Evolutionary conservation across 2,888 invertebrate species (phyloP), one percentile per base, ranked within the genome.

Genomic region (Metallyticus violacea): DNA sequence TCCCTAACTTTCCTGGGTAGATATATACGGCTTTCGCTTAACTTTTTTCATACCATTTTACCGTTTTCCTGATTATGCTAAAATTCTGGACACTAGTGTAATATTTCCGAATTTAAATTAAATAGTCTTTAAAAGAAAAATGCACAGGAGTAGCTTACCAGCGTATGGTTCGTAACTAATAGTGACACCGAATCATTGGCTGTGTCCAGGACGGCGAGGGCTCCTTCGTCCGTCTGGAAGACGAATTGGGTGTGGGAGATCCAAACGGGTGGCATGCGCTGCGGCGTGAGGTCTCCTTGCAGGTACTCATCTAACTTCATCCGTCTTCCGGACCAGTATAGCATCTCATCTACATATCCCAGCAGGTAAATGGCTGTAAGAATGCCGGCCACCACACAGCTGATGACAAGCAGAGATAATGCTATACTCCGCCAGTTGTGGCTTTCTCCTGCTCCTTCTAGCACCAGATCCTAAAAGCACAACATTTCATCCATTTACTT

Each of bases 341-440:
- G 93, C 90, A 97, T 93, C 93, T 97, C 97, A 94, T 97, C 97
- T 91, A 97, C 97, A 93, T 97, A 97, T 91, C 97, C 97, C 91
- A 97, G 94, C 91, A 97, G 94, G 93, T 97, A 96, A 93, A 97
- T 97, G 91, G 97, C 97, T 90, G 96, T 96, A 90, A 97, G 96
- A 91, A 97, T 97, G 89, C 97, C 97, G 90, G 96, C 95, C 92
- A 97, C 96, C 90, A 97, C 97, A 92, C 95, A 94, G 92, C 96
- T 95, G 93, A 97, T 97, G 91, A 97, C 97, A 93, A 97, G 94
- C 91, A 97, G 93, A 89, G 97, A 97, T 92, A 97, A 96, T 91
- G 97, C 93, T 91, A 97, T 97, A 92, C 97, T 97, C 92, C 96
- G 95, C 97, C 97, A 97, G 92, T 97, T 97, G 93, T 97, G 96